Evolutionary conservation across 2,113 vertebrate species (phyloP), one percentile per base, ranked within the genome.

Genomic region (Rhadina sibilatrix): DNA sequence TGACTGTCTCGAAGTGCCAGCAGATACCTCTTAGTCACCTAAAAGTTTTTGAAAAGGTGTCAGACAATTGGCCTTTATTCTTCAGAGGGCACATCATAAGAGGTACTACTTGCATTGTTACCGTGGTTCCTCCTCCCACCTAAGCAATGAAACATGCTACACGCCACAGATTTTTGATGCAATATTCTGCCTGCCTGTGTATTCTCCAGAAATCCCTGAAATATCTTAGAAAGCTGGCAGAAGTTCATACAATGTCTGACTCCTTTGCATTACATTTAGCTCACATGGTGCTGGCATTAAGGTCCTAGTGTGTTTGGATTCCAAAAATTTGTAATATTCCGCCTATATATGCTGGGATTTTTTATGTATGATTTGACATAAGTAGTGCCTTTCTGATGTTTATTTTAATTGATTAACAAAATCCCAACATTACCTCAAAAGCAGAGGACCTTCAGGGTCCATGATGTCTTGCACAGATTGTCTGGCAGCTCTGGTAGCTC

Each of bases 401-500:
- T 82, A 22, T 70, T 78, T 78, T 84, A 65, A 25, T 31, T 44
- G 30, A 65, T 65, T 30, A 64, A 40, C 2, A 49, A 70, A 31
- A 52, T 63, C 28, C 23, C 33, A 83, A 10, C 24, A 17, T 83
- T 71, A 30, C 13, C 20, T 83, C 27, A 63, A 44, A 65, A 24
- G 18, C 22, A 57, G 10, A 52, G n/a, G 18, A 57, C 18, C 30
- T 44, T 84, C 18, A 27, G 50, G 15, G 15, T 42, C 50, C 0
- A 0, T 18, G 18, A 35, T 76, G n/a, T 42, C 21, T 59, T 52
- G 46, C 0, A 0, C 6, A 31, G 30, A 15, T 57, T 35, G 10
- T 61, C 20, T 52, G 1, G 1, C 18, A 76, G 8, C 14, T 37
- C 15, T 65, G 72, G 14, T 28, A 61, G 54, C 30, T 8, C 9